phyloP scores from a whole-genome alignment of 2,888 invertebrate genomes.

The Torymus auratus region DNA sequence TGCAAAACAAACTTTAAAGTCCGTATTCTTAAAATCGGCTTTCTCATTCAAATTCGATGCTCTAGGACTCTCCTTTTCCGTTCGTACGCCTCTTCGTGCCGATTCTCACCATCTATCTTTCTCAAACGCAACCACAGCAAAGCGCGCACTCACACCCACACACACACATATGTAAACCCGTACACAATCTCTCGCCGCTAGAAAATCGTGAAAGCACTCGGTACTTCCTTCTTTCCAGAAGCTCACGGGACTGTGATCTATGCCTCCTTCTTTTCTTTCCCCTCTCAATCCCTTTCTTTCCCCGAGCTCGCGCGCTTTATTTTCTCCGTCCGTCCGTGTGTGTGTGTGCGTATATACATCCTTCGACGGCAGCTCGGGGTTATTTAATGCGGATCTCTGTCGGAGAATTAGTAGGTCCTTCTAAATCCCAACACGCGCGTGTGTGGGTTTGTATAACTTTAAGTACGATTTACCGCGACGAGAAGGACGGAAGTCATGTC shows the following conservation, averaged over 20 bases:
- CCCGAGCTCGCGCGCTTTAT: background rate
- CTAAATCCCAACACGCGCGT: background rate
- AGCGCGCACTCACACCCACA: background rate
- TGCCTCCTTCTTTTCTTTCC: slow-evolving; percentile 18
- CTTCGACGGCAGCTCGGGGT: background rate
- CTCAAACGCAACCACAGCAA: slow-evolving; percentile 19
- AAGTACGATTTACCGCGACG: slow-evolving; percentile 37
- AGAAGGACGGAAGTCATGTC: background rate
- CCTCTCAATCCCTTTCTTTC: background rate
- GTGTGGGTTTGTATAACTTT: background rate
- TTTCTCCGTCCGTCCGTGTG: background rate
- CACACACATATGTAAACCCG: background rate
- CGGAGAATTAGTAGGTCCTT: slow-evolving; percentile 32
- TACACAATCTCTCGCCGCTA: background rate
- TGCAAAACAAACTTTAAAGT: background rate
- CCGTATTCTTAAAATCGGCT: background rate
- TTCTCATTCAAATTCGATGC: slow-evolving; percentile 19
- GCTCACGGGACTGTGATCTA: slow-evolving; percentile 46
- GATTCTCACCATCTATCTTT: slow-evolving; percentile 37
- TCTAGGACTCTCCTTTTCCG: background rate
- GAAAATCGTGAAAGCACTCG: slow-evolving; percentile 47
- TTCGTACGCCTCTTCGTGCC: background rate
- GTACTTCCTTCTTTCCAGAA: slow-evolving; percentile 39
- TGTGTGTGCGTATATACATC: too few species aligned
- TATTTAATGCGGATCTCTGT: slow-evolving; percentile 38